phyloP scores from a whole-genome alignment of 2,888 invertebrate species.

The Lamproptera curius region DNA sequence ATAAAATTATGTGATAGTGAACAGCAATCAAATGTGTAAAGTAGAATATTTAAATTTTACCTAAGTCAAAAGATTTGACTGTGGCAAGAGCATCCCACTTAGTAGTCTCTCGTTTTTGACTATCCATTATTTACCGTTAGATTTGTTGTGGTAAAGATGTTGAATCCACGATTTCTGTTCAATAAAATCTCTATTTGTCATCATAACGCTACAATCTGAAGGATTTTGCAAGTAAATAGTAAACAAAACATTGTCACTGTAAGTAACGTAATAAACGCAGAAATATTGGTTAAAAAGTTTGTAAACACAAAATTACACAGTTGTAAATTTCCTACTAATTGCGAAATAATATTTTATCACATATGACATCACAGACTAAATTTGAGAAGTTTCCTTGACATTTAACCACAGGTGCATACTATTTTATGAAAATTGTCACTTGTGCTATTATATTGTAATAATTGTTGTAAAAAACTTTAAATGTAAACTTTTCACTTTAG shows the following conservation, averaged over 20 bases:
- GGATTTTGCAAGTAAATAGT: constrained; percentile 23
- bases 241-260: constrained; percentile 14
- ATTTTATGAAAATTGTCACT: no score
- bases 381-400: no score
- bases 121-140: constrained; percentile 43
- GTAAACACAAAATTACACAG: constrained; percentile 8
- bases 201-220: constrained; percentile 38
- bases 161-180: constrained; percentile 53
- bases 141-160: constrained; percentile 31
- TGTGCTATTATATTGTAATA: no score
- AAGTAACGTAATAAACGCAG: neutral
- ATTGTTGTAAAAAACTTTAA: no score
- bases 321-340: neutral
- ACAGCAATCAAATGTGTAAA: no score
- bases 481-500: no score
- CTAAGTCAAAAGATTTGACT: constrained; percentile 67
- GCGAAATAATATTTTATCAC: no score
- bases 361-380: no score
- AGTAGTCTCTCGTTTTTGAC: constrained; percentile 45
- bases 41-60: constrained; percentile 36
- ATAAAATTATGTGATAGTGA: no score
- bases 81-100: constrained; percentile 69
- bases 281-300: constrained; percentile 2
- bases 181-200: constrained; percentile 43
- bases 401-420: no score